These are phyloP conservation scores for Hydractinia symbiolongicarpus DNA, from an alignment of 30 jellyfish, hydroid and myxozoan genomes.

Conservation along the genomic window DNA sequence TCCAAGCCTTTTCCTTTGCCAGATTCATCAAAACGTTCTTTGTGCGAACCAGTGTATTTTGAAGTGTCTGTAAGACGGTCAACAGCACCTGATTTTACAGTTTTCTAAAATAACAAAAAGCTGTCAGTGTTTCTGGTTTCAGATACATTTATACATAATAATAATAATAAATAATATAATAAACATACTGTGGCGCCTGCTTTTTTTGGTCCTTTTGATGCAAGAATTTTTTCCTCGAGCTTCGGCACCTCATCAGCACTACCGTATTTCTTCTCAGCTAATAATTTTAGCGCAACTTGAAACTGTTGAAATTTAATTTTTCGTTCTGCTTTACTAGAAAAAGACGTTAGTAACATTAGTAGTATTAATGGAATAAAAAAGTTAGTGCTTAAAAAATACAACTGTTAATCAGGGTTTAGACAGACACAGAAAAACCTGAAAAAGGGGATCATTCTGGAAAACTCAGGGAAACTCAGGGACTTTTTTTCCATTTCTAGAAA, in stretches of 20 bases:
- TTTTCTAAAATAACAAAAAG: slow-evolving; percentile 40
- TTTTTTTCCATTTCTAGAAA: too few relatives aligned
- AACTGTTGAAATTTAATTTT: slow-evolving; percentile 63
- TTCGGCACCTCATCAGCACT: slow-evolving; percentile 47
- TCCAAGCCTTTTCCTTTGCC: slow-evolving; percentile 92
- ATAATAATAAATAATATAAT: not conserved
- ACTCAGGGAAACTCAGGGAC: too few relatives aligned
- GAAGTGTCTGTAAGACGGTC: slow-evolving; percentile 83
- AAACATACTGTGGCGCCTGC: slow-evolving; percentile 66
- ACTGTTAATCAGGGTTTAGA: not conserved
- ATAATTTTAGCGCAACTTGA: slow-evolving; percentile 49
- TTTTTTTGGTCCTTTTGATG: slow-evolving; percentile 58
- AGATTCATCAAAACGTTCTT: slow-evolving; percentile 80
- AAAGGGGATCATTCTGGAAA: not conserved
- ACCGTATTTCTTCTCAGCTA: slow-evolving; percentile 80
- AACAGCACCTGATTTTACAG: slow-evolving; percentile 67
- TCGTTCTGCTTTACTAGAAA: slow-evolving; percentile 61
- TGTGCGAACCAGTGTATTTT: slow-evolving; percentile 86
- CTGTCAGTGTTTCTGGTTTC: too few relatives aligned
- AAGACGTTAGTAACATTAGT: not conserved
- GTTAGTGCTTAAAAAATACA: not conserved
- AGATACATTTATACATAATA: too few relatives aligned
- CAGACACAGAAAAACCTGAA: not conserved
- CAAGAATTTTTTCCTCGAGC: slow-evolving; percentile 31
- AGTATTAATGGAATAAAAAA: slow-evolving; percentile 1